Percentiles rank a stretch among this genome's conserved stretches.
Conservation (phyloP, 2,888 invertebrate genomes). For the Chloromyia formosa region DNA sequence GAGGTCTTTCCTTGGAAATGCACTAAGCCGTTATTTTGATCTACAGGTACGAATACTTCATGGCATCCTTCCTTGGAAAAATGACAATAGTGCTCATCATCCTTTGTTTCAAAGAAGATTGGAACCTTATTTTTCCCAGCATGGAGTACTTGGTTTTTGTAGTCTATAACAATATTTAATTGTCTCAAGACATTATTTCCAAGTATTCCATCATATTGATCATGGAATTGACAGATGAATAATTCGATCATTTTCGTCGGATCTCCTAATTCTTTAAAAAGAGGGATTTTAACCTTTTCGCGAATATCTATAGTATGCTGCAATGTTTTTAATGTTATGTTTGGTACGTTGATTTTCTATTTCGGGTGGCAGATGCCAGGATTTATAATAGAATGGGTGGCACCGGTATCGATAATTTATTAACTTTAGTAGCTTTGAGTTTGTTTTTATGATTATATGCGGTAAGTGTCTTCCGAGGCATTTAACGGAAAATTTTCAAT, state of each 20-base stretch:
- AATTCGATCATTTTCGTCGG: background rate
- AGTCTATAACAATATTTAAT: constrained; percentile 8
- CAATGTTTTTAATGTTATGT: background rate
- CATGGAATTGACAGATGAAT: constrained; percentile 20
- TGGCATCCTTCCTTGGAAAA: background rate
- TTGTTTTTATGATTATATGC: constrained; percentile 27
- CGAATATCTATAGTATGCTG: background rate
- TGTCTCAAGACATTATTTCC: constrained; percentile 33
- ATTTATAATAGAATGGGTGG: constrained; percentile 37
- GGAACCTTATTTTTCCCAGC: background rate
- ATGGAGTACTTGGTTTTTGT: constrained; percentile 15
- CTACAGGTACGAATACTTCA: constrained; percentile 5
- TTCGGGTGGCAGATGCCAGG: constrained; percentile 37
- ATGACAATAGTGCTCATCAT: background rate
- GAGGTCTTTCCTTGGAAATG: constrained; percentile 2
- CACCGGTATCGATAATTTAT: constrained; percentile 37
- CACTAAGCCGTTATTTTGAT: constrained; percentile 15
- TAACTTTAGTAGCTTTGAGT: constrained; percentile 32
- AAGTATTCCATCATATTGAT: background rate
- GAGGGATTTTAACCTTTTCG: constrained; percentile 19
- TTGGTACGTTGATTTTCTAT: constrained; percentile 6
- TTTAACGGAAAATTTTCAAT: constrained; percentile 41
- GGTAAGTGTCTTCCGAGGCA: constrained; percentile 37
- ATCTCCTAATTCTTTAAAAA: constrained; percentile 37
- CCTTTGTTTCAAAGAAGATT: background rate